Conservation (phyloP, 2,888 invertebrate genomes). For the Ormyrus labotus region DNA sequence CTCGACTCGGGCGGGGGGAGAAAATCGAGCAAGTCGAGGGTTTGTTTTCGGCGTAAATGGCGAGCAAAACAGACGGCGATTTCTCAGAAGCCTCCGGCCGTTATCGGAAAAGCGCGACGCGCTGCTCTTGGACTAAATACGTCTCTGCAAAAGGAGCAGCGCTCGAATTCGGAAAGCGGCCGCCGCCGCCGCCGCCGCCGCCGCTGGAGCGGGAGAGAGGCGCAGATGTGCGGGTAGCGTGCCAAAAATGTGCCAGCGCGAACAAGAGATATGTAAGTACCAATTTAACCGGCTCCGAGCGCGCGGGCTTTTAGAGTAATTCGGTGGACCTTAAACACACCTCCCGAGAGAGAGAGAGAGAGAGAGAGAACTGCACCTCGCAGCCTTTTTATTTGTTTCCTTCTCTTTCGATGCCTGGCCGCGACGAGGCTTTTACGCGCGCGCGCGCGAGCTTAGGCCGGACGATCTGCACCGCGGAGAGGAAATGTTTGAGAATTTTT, state of each 20-base stretch:
- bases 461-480: neutral
- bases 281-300: constrained; percentile 67
- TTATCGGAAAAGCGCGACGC: constrained; percentile 61
- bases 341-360: too few species aligned
- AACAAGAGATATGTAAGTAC: constrained; percentile 70
- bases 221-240: constrained; percentile 66
- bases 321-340: constrained; percentile 56
- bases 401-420: neutral
- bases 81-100: constrained; percentile 48
- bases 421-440: constrained; percentile 34
- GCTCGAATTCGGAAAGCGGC: constrained; percentile 58
- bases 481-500: constrained; percentile 47
- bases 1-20: too few species aligned
- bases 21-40: constrained; percentile 22
- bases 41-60: constrained; percentile 26
- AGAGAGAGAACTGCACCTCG: neutral
- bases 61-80: constrained; percentile 9
- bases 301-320: constrained; percentile 62
- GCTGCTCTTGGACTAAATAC: constrained; percentile 68
- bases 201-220: neutral
- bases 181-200: neutral
- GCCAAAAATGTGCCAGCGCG: constrained; percentile 71
- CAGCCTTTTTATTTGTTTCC: neutral
- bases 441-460: too few species aligned
- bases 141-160: constrained; percentile 63